Base-by-base conservation (phyloP, 2,797 vertebrate species). In the Ptychadena robeensis region DNA sequence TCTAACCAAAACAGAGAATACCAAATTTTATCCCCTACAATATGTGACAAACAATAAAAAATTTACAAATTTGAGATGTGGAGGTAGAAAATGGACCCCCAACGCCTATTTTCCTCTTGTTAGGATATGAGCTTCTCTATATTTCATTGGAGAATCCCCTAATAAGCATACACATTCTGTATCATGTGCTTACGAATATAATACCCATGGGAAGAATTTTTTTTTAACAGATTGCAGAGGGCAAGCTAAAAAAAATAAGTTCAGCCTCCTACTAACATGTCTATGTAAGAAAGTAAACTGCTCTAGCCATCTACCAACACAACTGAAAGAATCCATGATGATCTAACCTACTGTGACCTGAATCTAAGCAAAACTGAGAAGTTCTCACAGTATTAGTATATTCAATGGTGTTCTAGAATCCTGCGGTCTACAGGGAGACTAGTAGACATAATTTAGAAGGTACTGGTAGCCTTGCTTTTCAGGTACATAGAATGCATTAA, bases 401-500 rank as follows among this genome's bases (percentile, higher is more conserved):
- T 53, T 4, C 4, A 53, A 22, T 53, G 1, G 18, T 22, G 18
- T 22, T 53, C 1, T 48, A 4, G 4, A 48, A 14, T 9, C 6
- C 1, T 7, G 59, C n/a, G 8, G 59, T 31, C 31, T 22, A 2
- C 73, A 48, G 61, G 30, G 15, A 65, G 30, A 31, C 14, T 48
- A 37, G 28, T 66, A 6, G 10, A 38, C 28, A 38, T 40, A 22
- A 14, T 38, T 12, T 48, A 77, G 9, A 44, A 30, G 22, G 37
- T 32, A 10, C 31, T 22, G 31, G 74, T 18, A 65, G 61, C 37
- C 37, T 40, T 65, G 40, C 25, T 59, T 31, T 75, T 38, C 61
- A 66, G 25, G 22, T 77, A 38, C 22, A 48, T 65, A n/a, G 30
- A 32, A 48, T 77, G 35, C n/a, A 37, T 44, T 81, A 27, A n/a